phyloP scores from a whole-genome alignment of 1,140 invertebrate species.

The Oryzaephilus surinamensis region DNA sequence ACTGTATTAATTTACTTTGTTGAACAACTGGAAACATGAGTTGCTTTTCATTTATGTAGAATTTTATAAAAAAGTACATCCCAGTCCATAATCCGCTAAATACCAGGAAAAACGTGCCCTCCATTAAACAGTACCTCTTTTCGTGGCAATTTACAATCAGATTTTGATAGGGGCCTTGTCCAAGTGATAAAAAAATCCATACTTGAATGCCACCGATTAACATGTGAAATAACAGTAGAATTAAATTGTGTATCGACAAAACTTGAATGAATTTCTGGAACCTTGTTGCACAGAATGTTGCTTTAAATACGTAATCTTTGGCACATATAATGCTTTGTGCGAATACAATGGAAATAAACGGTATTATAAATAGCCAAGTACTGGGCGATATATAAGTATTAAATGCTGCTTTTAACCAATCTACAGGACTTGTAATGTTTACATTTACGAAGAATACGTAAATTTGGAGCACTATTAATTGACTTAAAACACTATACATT shows the following conservation, averaged over 20 bases:
- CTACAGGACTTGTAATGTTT: conserved; percentile 39
- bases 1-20: conserved; percentile 50
- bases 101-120: conserved; percentile 49
- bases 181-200: conserved; percentile 50
- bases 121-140: conserved; percentile 37
- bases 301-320: conserved; percentile 44
- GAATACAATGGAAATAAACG: conserved; percentile 41
- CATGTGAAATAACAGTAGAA: conserved; percentile 45
- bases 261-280: conserved; percentile 48
- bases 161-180: conserved; percentile 40
- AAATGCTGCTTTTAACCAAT: conserved; percentile 41
- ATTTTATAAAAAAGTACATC: conserved; percentile 51
- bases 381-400: conserved; percentile 40
- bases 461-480: conserved; percentile 41
- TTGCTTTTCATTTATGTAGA: conserved; percentile 42
- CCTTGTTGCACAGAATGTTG: conserved; percentile 45
- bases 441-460: conserved; percentile 45
- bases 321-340: conserved; percentile 47
- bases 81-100: conserved; percentile 58
- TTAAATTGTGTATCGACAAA: conserved; percentile 48
- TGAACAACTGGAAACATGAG: conserved; percentile 57
- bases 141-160: conserved; percentile 33
- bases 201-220: conserved; percentile 47
- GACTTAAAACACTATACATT: conserved; percentile 38
- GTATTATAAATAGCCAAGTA: conserved; percentile 45